phyloP scores from a whole-genome alignment of 2,888 invertebrate species.

The Sclerodermus sp. region DNA sequence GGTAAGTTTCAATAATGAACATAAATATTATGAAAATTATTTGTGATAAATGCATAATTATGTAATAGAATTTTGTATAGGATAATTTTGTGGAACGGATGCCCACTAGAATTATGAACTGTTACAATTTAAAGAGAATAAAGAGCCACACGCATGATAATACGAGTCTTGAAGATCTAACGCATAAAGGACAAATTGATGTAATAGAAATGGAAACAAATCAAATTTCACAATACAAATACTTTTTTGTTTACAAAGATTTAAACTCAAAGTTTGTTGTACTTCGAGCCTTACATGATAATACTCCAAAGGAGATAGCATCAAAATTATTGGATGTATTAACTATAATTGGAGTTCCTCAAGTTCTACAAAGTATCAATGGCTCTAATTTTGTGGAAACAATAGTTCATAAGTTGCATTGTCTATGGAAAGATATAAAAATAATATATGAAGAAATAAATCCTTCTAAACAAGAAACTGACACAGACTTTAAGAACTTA shows the following conservation, averaged over 20 bases:
- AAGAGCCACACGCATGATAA: no score
- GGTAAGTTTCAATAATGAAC: no score
- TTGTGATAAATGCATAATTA: no score
- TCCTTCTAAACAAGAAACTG: conserved; percentile 11
- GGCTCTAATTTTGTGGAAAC: conserved; percentile 36
- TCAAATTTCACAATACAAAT: conserved; percentile 20
- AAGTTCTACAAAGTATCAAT: conserved; percentile 40
- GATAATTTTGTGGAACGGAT: no score
- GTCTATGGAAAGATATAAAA: conserved; percentile 30
- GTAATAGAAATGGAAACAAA: conserved; percentile 36
- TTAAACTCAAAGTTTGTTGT: conserved; percentile 38
- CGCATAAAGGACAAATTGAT: conserved; percentile 37
- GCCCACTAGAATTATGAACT: no score
- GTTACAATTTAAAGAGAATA: no score
- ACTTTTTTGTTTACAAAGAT: conserved; percentile 42
- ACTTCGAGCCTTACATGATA: conserved; percentile 29
- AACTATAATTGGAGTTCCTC: conserved; percentile 41
- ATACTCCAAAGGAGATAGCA: conserved; percentile 32
- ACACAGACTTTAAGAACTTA: conserved; percentile 32
- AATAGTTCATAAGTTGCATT: conserved; percentile 34
- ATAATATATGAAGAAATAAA: conserved; percentile 34
- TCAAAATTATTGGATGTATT: conserved; percentile 35
- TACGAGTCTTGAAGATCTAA: background rate
- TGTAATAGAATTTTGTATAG: no score
- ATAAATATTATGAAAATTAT: no score